Evolutionary conservation across 2,888 invertebrate genomes (phyloP).

Genomic region (Agriopis leucophaearia): DNA sequence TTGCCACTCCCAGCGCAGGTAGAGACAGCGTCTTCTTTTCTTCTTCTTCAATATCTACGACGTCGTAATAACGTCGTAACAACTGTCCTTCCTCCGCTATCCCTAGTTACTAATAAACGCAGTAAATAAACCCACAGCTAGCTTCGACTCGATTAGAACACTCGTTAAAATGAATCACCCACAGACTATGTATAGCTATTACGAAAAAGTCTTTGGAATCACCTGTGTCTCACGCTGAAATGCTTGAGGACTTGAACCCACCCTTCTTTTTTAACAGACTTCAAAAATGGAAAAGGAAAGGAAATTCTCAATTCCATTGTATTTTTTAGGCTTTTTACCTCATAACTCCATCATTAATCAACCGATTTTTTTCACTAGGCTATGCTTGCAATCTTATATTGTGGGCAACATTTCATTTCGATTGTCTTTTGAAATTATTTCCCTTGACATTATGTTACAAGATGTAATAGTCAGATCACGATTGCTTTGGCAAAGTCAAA

Average conservation of each 20-base stretch:
- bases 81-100: background rate
- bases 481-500: background rate
- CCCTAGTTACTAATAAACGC: conserved; percentile 24
- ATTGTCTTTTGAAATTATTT: conserved; percentile 5
- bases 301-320: too few species aligned
- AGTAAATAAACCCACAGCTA: conserved; percentile 11
- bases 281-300: too few species aligned
- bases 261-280: background rate
- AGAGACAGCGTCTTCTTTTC: background rate
- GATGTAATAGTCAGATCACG: conserved; percentile 1
- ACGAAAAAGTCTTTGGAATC: too few species aligned
- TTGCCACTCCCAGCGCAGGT: background rate
- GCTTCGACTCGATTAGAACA: conserved; percentile 20
- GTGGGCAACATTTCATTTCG: background rate
- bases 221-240: conserved; percentile 16
- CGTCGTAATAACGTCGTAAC: conserved; percentile 11
- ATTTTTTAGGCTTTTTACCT: too few species aligned
- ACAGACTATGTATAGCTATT: too few species aligned
- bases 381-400: background rate
- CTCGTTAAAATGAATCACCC: conserved; percentile 31
- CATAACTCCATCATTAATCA: too few species aligned
- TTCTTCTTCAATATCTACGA: conserved; percentile 8
- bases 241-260: conserved; percentile 13
- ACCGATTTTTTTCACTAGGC: background rate
- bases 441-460: conserved; percentile 7